Evolutionary conservation across 2,888 invertebrate genomes (phyloP), one percentile per base, ranked within the genome.

Genomic region (Platycnemis pennipes): DNA sequence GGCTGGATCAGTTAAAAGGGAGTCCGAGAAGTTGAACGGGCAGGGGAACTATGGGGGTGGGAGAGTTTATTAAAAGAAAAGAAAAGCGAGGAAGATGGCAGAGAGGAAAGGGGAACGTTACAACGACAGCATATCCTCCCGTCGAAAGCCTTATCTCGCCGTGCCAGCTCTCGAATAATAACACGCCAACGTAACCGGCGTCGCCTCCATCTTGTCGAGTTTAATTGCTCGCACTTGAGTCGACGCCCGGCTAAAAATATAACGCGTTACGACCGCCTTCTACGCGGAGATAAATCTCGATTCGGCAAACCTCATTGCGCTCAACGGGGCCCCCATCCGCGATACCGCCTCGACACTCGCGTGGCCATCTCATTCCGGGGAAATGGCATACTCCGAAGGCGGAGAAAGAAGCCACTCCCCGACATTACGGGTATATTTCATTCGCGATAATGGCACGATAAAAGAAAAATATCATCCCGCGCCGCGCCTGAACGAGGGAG

Each of bases 21-120:
- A 88, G 95, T 94, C 95, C 95, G 94, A 95, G 95, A 94, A 95
- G 95, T 95, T 95, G 87, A 69, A 49, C 63, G 26, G 87, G 22
- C 44, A 87, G 77, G 44, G 63, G 46, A 45, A 42, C n/a, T n/a
- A n/a, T 16, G 69, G 22, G 26, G 85, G 11, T 26, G 31, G 42
- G 94, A 56, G 94, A 94, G 53, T n/a, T 53, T 46, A 85, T 94
- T 85, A 94, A 94, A 91, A 94, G 94, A 88, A 94, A 85, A 49
- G 53, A n/a, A n/a, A n/a, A 19, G 37, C 56, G 56, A 44, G 16
- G 26, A 44, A 42, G 42, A n/a, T 42, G 56, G 3, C 13, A 22
- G 7, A 91, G n/a, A 26, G 56, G 19, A 63, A 13, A 63, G 22
- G 26, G 87, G 46, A 22, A 46, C 3, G 44, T 22, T n/a, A 22